Conservation (phyloP, 2,113 vertebrate genomes). For the Orientallactaga bullata region DNA sequence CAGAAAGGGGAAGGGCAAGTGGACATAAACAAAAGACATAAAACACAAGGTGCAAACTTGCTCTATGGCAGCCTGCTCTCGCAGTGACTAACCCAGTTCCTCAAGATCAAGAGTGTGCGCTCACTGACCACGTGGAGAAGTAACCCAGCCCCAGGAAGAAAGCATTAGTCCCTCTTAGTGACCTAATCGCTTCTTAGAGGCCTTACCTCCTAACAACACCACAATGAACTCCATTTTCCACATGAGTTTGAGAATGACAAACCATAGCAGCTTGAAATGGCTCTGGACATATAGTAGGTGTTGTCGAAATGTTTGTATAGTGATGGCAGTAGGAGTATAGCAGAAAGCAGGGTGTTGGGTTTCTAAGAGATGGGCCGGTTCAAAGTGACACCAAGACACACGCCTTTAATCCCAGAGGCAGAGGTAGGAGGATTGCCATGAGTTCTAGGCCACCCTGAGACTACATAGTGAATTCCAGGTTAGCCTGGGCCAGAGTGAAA, state of each 20-base stretch:
- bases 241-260: not conserved
- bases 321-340: not conserved
- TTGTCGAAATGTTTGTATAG: not conserved
- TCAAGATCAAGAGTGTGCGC: not conserved
- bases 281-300: not conserved
- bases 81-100: not conserved
- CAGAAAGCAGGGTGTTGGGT: not conserved
- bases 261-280: not conserved
- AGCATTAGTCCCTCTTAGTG: not conserved
- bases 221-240: not conserved
- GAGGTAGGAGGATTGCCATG: too few relatives aligned
- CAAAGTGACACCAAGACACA: not conserved
- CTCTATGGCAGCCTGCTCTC: not conserved
- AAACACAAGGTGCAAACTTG: not conserved
- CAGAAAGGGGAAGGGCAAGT: not conserved
- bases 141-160: not conserved
- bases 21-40: too few relatives aligned
- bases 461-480: too few relatives aligned
- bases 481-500: too few relatives aligned
- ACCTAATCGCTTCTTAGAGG: not conserved
- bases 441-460: too few relatives aligned
- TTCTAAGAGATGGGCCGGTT: conserved; percentile 13
- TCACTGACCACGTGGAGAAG: not conserved
- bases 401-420: too few relatives aligned
- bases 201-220: not conserved